Base-by-base conservation (phyloP, 1,140 invertebrate species). In the Drosophila biarmipes region DNA sequence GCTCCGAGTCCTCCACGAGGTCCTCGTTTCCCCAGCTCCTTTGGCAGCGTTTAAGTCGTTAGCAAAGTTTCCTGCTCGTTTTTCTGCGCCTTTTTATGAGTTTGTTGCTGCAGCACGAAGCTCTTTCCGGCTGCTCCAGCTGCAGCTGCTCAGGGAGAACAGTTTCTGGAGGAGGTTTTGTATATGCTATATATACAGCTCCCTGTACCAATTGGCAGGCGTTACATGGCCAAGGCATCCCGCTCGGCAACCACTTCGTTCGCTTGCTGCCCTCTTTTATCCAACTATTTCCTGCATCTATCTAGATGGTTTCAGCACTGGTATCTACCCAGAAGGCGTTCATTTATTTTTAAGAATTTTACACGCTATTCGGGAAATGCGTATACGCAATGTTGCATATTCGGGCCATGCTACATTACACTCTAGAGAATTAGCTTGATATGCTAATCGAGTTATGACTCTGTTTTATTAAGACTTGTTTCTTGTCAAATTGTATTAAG, bases 21-120 rank as follows among this genome's bases (percentile, higher is more conserved):
- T 66, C 68, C 75, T 86, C 67, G 52, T 5, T 58, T 64, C 31
- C 58, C 45, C 29, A 21, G n/a, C 17, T 29, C 37, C 59, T 37
- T 66, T 24, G 34, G 51, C 69, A 51, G 72, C 82, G 78, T 82
- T 87, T 82, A 87, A 82, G 84, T 87, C 82, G 82, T 87, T 87
- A 87, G 71, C 55, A 64, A 86, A 82, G 66, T 82, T 87, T 76
- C 84, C 66, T 79, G 71, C 62, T 87, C 82, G 82, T 75, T 86
- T 73, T 78, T 81, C 73, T 78, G 54, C 31, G 73, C 72, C 73
- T 64, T 77, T 76, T 77, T 68, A 76, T 77, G 63, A 46, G 78
- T 72, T 80, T 82, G 64, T 86, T 64, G 63, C 56, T 86, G 72
- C 78, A 64, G 49, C 78, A 68, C 78, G 79, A 82, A 80, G 76